These are phyloP conservation scores for Chymomyza procnemis DNA, from an alignment of 2,888 invertebrate genomes.

Conservation along the genomic window DNA sequence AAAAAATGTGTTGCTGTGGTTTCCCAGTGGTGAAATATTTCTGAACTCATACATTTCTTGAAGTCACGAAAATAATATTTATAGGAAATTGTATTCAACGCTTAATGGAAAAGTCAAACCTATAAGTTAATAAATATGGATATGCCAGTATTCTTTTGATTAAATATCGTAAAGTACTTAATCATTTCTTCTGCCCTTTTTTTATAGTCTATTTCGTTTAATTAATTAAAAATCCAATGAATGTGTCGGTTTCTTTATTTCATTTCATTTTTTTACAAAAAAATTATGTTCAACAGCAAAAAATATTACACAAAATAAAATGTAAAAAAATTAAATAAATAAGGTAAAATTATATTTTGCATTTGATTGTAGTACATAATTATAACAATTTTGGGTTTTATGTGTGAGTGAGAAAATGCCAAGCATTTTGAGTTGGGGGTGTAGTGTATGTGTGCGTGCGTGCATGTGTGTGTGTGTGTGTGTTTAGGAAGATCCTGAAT, in stretches of 20 bases:
- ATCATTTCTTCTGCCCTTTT: too few species aligned
- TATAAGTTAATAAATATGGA: too few species aligned
- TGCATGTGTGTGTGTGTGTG: constrained; percentile 11
- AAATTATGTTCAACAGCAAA: constrained; percentile 58
- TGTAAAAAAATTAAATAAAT: constrained; percentile 65
- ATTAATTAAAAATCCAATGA: constrained; percentile 20
- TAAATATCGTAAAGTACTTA: too few species aligned
- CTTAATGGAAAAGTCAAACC: too few species aligned
- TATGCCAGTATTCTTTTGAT: too few species aligned
- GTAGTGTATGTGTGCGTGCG: constrained; percentile 16
- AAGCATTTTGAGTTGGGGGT: neutral
- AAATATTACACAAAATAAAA: constrained; percentile 54
- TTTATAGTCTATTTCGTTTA: neutral
- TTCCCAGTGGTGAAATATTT: too few species aligned
- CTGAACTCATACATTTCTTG: too few species aligned
- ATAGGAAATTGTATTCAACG: too few species aligned
- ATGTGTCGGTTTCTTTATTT: constrained; percentile 67
- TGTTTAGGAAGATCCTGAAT: constrained; percentile 46
- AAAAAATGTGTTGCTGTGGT: too few species aligned
- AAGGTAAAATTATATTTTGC: constrained; percentile 52
- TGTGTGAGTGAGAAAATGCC: neutral
- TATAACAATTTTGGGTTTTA: neutral
- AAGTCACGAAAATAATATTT: too few species aligned
- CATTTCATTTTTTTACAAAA: constrained; percentile 56
- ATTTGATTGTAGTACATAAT: constrained; percentile 6